These are phyloP conservation scores for Aradophagus sp. DNA, from an alignment of 1,140 invertebrate genomes.

Conservation along the genomic window DNA sequence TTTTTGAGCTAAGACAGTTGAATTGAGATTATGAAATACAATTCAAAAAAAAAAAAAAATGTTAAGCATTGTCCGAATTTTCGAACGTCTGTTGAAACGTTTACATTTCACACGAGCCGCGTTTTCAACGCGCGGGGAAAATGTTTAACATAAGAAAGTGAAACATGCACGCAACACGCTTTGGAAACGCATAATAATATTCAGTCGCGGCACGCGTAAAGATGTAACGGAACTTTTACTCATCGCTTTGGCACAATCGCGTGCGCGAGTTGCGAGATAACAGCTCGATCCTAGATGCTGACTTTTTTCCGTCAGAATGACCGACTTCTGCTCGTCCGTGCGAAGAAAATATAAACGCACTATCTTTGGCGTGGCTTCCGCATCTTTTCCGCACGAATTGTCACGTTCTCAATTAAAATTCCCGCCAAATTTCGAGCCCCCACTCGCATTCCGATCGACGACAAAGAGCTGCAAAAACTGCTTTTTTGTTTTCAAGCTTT, in stretches of 20 bases:
- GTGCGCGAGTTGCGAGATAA: slow-evolving; percentile 31
- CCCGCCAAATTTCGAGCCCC: slow-evolving; percentile 60
- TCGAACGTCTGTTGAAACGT: too few species aligned
- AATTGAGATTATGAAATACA: too few species aligned
- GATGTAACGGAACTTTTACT: slow-evolving; percentile 53
- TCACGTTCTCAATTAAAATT: slow-evolving; percentile 68
- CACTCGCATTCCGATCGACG: too few species aligned
- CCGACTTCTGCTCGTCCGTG: slow-evolving; percentile 34
- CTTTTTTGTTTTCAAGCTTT: too few species aligned
- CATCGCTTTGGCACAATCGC: slow-evolving; percentile 30
- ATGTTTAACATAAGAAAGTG: slow-evolving; percentile 8
- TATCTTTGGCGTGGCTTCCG: slow-evolving; percentile 49
- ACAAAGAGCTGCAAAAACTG: too few species aligned
- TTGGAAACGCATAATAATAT: slow-evolving; percentile 32
- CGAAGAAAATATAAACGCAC: slow-evolving; percentile 50
- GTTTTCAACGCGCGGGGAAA: background rate
- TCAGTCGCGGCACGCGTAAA: slow-evolving; percentile 25
- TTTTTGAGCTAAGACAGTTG: too few species aligned
- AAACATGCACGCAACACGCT: slow-evolving; percentile 34
- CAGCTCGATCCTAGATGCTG: slow-evolving; percentile 5
- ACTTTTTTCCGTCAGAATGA: slow-evolving; percentile 22
- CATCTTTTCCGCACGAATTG: slow-evolving; percentile 58
- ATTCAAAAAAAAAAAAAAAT: too few species aligned
- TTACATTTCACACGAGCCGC: too few species aligned
- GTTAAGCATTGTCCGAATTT: too few species aligned